These are phyloP conservation scores for Oscheius onirici DNA, from an alignment of 2,888 invertebrate species.

Conservation along the genomic window DNA sequence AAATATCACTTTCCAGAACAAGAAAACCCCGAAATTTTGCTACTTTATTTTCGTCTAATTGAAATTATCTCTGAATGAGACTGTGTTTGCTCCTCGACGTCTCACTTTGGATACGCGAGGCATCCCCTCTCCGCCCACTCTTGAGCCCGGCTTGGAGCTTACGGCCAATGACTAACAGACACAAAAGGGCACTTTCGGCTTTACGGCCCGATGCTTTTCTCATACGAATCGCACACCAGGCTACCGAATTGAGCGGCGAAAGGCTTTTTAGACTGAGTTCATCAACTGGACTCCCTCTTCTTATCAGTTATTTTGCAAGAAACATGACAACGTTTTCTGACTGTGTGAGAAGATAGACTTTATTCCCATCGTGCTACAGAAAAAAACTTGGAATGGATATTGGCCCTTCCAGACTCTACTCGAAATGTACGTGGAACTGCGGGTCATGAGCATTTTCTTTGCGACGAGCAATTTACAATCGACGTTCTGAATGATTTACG, in stretches of 20 bases:
- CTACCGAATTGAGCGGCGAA: not conserved
- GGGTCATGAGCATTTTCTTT: too few relatives aligned
- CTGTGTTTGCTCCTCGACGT: not conserved
- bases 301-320: too few relatives aligned
- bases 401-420: too few relatives aligned
- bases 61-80: not conserved
- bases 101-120: not conserved
- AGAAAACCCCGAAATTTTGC: not conserved
- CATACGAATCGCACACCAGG: not conserved
- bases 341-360: too few relatives aligned
- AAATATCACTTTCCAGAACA: not conserved
- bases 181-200: conserved; percentile 10
- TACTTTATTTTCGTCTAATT: not conserved
- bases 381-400: too few relatives aligned
- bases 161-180: not conserved
- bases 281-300: too few relatives aligned
- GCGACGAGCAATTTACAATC: too few relatives aligned
- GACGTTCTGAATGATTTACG: too few relatives aligned
- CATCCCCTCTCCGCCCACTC: not conserved
- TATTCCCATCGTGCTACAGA: too few relatives aligned
- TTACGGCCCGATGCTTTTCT: conserved; percentile 2
- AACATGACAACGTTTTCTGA: too few relatives aligned
- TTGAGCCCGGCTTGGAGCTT: not conserved
- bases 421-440: too few relatives aligned
- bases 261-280: too few relatives aligned